Evolutionary conservation across 2,888 invertebrate genomes (phyloP), one percentile per base, ranked within the genome.

Genomic region (Malthinus flaveolus): DNA sequence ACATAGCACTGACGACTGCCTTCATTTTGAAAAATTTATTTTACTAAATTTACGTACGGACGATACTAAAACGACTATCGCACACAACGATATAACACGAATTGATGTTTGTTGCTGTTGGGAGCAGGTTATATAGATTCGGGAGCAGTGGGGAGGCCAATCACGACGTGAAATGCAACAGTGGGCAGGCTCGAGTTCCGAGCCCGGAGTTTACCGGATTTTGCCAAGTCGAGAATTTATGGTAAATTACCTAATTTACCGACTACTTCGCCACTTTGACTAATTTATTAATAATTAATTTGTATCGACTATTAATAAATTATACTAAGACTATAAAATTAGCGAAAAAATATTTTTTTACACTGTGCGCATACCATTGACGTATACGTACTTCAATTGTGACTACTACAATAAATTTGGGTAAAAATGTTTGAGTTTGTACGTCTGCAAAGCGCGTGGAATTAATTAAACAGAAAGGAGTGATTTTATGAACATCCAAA

Each of bases 1-100:
- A 88, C 82, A 88, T 84, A 78, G 87, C 87, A 78, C 88, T 87
- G 79, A 87, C 84, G 23, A 23, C 23, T 71, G 88, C 88, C 82
- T 89, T 89, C 89, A 89, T 89, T 80, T 81, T 82, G 59, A 71
- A 70, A 44, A 42, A 47, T 42, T 39, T 33, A 32, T 12, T 15
- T 51, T 42, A 15, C 45, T 12, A 36, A 44, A 15, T 33, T 33
- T 37, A 42, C n/a, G 51, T 51, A 34, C 33, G 11, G 36, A 23
- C 23, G 23, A 23, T 33, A 54, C 34, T 12, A 37, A 36, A 32
- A 47, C 9, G 37, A 56, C 50, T 36, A 33, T 12, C 39, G 49
- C 23, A 42, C 39, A 12, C 10, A 54, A 47, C 39, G 15, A 37
- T 45, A 44, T 11, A 49, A 51, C 60, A 62, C 62, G 34, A 23